These are phyloP conservation scores for Cyrtodaria siliqua DNA, from an alignment of 2,888 invertebrate genomes.

Conservation along the genomic window DNA sequence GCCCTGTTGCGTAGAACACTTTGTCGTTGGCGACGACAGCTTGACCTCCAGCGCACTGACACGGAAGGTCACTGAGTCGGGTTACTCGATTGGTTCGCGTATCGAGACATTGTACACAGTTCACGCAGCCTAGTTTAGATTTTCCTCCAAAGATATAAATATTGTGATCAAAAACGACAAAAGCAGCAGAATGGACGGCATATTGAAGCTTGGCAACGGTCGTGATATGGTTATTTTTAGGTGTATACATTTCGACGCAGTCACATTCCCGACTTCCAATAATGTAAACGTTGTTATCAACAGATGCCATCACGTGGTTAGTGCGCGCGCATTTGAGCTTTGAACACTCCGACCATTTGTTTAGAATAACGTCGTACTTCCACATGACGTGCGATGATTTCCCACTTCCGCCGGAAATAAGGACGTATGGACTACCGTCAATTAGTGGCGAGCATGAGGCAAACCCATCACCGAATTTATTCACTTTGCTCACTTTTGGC, in stretches of 20 bases:
- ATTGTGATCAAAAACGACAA: not conserved
- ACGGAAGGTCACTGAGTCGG: not conserved
- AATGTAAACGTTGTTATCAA: not conserved
- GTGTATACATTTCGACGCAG: not conserved
- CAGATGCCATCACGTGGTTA: not conserved
- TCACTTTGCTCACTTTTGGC: not conserved
- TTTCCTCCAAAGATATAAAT: not conserved
- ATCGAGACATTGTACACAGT: not conserved
- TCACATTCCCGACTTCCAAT: not conserved
- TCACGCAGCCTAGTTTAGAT: not conserved
- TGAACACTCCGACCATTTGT: not conserved
- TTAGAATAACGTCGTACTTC: not conserved
- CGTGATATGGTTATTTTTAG: not conserved
- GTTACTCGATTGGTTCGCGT: not conserved
- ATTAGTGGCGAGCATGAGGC: not conserved
- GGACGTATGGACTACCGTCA: not conserved
- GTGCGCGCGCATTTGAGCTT: not conserved
- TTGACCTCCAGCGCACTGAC: slow-evolving; percentile 6
- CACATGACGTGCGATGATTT: not conserved
- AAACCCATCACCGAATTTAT: no score
- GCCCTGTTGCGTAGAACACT: no score
- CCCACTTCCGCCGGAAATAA: not conserved
- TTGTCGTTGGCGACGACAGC: slow-evolving; percentile 31
- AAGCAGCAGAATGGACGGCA: not conserved
- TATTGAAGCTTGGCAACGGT: not conserved